Percentiles rank a stretch among this genome's conserved stretches.
phyloP scores from a whole-genome alignment of 2,113 vertebrate genomes.

The Cyanocitta stelleri region DNA sequence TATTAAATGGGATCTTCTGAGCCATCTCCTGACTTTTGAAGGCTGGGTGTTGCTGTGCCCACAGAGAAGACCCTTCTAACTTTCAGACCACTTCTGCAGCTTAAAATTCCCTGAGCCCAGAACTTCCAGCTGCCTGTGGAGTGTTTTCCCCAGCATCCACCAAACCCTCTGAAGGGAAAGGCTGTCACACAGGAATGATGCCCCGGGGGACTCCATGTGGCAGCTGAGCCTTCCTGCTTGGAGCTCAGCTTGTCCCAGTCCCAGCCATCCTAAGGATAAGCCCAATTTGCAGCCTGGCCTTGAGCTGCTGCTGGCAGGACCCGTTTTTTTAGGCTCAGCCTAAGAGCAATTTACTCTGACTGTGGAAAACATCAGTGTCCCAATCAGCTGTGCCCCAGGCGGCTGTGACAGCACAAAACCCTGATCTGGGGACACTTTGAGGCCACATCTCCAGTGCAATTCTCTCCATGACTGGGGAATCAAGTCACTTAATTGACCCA shows the following conservation, averaged over 20 bases:
- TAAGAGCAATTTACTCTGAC: background rate
- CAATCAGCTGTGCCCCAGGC: background rate
- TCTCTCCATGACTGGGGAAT: background rate
- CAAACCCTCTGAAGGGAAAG: background rate
- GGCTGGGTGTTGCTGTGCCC: background rate
- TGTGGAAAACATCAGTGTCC: background rate
- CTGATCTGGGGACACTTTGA: background rate
- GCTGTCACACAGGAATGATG: background rate
- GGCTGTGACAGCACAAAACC: background rate
- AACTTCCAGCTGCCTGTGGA: background rate
- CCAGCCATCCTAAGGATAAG: background rate
- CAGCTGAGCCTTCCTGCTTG: background rate
- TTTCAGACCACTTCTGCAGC: background rate
- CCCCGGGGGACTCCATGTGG: background rate
- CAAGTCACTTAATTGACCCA: background rate
- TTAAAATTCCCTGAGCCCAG: background rate
- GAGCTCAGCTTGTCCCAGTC: background rate
- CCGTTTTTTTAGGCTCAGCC: accelerated
- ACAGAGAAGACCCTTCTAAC: background rate
- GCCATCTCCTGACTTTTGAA: background rate
- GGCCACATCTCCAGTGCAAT: background rate
- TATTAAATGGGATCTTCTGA: background rate
- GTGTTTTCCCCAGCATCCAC: background rate
- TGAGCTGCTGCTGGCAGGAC: background rate
- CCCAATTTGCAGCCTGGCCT: background rate